phyloP scores from a whole-genome alignment of 2,797 vertebrate genomes.

The Sphenopsis melanotis region DNA sequence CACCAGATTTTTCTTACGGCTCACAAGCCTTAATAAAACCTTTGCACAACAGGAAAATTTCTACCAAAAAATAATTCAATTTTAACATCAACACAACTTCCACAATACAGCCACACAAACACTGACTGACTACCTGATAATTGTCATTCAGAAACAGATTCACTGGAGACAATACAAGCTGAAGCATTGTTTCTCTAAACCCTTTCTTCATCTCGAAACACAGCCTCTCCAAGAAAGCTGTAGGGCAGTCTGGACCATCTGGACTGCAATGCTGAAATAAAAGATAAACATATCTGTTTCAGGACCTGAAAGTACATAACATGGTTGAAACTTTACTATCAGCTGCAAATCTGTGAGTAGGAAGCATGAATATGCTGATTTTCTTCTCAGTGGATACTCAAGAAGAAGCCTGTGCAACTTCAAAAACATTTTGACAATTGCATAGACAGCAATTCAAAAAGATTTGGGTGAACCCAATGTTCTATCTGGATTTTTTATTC shows the following conservation, averaged over 20 bases:
- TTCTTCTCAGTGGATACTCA: neutral
- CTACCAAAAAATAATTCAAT: neutral
- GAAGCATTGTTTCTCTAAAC: constrained; percentile 94
- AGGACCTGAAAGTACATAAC: neutral
- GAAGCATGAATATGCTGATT: neutral
- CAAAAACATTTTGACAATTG: neutral
- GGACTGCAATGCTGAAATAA: constrained; percentile 86
- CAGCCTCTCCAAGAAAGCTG: constrained; percentile 90
- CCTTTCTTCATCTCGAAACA: constrained; percentile 99
- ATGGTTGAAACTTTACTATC: neutral
- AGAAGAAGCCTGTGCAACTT: neutral
- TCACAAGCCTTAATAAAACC: neutral
- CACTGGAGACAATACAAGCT: constrained; percentile 91
- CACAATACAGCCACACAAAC: neutral
- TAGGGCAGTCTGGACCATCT: constrained; percentile 92
- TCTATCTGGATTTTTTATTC: neutral
- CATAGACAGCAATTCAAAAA: neutral
- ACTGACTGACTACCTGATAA: constrained; percentile 85
- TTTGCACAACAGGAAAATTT: neutral
- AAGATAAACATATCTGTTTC: constrained; percentile 1
- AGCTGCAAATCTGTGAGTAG: neutral
- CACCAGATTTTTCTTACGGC: neutral
- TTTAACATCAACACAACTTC: neutral
- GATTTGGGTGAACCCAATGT: neutral
- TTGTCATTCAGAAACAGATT: constrained; percentile 93